These are phyloP conservation scores for Bombylius major DNA, from an alignment of 2,888 invertebrate species.

Conservation along the genomic window DNA sequence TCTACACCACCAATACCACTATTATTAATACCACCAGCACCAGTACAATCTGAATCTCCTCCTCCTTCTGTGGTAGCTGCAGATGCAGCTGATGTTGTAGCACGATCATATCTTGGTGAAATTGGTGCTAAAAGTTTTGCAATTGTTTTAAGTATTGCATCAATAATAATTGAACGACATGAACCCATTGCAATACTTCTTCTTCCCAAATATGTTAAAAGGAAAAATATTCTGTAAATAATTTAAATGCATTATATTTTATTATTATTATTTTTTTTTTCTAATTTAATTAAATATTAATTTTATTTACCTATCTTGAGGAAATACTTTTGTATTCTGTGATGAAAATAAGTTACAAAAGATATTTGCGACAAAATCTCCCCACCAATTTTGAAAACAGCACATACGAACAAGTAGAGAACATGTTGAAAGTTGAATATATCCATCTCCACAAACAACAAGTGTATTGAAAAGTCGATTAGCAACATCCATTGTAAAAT, in stretches of 20 bases:
- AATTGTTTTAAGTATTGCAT: constrained; percentile 48
- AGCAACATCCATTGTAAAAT: constrained; percentile 39
- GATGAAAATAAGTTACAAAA: constrained; percentile 67
- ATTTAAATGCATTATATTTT: neutral
- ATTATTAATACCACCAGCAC: constrained; percentile 10
- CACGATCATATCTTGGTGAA: constrained; percentile 19
- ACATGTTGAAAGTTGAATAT: constrained; percentile 64
- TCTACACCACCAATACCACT: constrained; percentile 14
- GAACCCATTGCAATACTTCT: constrained; percentile 54
- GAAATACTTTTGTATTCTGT: constrained; percentile 63
- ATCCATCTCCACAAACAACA: constrained; percentile 65
- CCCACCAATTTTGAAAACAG: constrained; percentile 76
- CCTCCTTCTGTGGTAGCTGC: constrained; percentile 5
- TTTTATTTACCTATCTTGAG: constrained; percentile 62
- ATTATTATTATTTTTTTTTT: neutral
- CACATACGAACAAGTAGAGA: constrained; percentile 63
- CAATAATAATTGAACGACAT: constrained; percentile 47
- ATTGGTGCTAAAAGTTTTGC: constrained; percentile 46
- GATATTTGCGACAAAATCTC: constrained; percentile 73
- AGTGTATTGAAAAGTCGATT: constrained; percentile 57
- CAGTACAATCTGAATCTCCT: constrained; percentile 15
- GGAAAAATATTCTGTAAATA: constrained; percentile 59
- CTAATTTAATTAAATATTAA: neutral
- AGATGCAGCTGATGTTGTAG: neutral
- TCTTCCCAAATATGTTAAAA: constrained; percentile 76